A percentile compares a stretch with the other conserved stretches of the same genome.
These are phyloP conservation scores for cat (Felis catus) DNA, from an alignment of 2,113 vertebrate species.

Conservation along the genomic window F.catus_Fca126_mat1.0 CM031412.1:192535501-192536000, in stretches of 20 bases:
- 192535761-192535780: background rate
- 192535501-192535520: background rate
- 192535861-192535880: background rate
- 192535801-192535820: background rate
- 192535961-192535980: background rate
- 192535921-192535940: background rate
- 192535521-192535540: background rate
- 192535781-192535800: background rate
- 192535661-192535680: background rate
- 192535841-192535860: background rate
- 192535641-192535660: background rate
- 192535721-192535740: background rate
- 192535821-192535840: background rate
- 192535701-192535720: background rate
- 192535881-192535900: background rate
- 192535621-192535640: background rate
- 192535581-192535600: background rate
- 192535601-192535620: rapidly evolving
- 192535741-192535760: background rate
- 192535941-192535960: background rate
- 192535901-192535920: background rate
- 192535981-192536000: background rate
- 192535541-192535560: background rate
- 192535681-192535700: background rate
- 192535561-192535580: background rate